Conservation (phyloP, 2,888 invertebrate genomes). For the Cactoblastis cactorum region DNA sequence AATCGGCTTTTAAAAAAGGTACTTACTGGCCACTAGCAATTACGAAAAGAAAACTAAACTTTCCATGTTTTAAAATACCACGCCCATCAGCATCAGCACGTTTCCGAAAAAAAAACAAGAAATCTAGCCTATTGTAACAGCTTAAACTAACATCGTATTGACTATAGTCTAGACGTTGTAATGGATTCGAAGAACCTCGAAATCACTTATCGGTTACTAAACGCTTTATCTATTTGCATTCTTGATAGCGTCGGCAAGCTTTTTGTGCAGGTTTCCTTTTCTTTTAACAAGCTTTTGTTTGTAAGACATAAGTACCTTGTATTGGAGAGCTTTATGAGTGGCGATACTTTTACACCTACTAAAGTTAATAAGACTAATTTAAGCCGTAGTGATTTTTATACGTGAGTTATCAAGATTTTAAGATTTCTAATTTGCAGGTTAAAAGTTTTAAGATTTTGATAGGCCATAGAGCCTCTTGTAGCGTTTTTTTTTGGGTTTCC, state of each 20-base stretch:
- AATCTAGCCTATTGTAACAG: not conserved
- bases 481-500: too few relatives aligned
- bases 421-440: too few relatives aligned
- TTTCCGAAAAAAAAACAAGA: not conserved
- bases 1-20: too few relatives aligned
- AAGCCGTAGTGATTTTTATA: too few relatives aligned
- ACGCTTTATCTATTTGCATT: slow-evolving; percentile 6
- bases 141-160: not conserved
- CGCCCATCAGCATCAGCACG: not conserved
- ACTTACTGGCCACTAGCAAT: not conserved
- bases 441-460: too few relatives aligned
- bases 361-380: too few relatives aligned
- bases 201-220: slow-evolving; percentile 1
- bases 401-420: too few relatives aligned
- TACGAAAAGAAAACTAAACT: not conserved
- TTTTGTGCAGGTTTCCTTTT: not conserved
- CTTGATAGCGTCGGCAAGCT: slow-evolving; percentile 1
- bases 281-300: not conserved
- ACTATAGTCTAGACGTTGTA: not conserved
- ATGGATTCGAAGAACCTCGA: slow-evolving; percentile 3
- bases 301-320: not conserved
- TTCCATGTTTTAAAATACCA: not conserved
- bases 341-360: too few relatives aligned
- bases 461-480: too few relatives aligned
- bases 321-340: not conserved